A percentile compares a stretch with the other conserved stretches of the same genome.
Evolutionary conservation across 2,113 vertebrate species (phyloP).

Genomic region (Scopus umbretta): DNA sequence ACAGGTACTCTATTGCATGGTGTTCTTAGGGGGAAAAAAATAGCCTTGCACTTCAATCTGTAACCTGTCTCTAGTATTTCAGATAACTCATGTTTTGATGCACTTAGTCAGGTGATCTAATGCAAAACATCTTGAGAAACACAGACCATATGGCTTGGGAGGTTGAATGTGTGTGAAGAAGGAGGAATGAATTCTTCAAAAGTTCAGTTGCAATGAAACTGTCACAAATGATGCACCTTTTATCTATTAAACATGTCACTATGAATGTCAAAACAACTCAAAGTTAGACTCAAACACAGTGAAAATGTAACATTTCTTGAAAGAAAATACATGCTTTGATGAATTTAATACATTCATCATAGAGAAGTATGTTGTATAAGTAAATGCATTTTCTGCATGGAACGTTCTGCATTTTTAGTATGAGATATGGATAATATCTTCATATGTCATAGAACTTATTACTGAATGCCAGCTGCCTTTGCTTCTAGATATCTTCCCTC

Average conservation of each 20-base stretch:
- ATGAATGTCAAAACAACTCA: not conserved
- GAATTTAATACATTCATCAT: not conserved
- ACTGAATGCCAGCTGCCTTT: not conserved
- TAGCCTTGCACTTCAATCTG: not conserved
- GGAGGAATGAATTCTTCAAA: not conserved
- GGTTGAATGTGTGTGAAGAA: not conserved
- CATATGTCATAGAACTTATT: accelerated
- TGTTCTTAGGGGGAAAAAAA: not conserved
- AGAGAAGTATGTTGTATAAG: not conserved
- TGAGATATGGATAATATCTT: not conserved
- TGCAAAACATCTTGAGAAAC: not conserved
- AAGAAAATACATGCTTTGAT: not conserved
- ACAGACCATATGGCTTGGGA: not conserved
- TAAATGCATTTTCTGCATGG: not conserved
- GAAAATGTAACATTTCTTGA: not conserved
- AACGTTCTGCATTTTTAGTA: not conserved
- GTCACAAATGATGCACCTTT: not conserved
- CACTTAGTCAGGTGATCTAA: not conserved
- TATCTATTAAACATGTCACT: not conserved
- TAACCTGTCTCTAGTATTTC: not conserved
- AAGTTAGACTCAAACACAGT: not conserved
- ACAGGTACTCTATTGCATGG: not conserved
- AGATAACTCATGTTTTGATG: not conserved
- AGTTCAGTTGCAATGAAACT: not conserved
- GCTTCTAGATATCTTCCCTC: not conserved